Evolutionary conservation across 2,113 vertebrate species (phyloP).

Genomic region (Chloebia gouldiae): DNA sequence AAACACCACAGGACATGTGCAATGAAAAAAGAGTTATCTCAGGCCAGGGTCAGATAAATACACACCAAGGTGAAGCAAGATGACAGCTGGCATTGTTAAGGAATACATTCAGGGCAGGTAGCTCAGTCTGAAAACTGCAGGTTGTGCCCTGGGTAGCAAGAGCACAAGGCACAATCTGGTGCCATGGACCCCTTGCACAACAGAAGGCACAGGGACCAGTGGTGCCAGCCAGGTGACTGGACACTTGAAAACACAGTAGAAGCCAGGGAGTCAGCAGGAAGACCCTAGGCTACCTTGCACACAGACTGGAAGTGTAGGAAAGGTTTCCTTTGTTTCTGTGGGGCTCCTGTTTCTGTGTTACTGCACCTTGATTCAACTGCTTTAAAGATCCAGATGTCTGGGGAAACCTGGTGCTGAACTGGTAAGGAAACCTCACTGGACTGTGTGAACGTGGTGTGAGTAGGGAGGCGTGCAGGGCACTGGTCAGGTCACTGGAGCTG

Average conservation of each 20-base stretch:
- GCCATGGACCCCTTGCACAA: fast-evolving
- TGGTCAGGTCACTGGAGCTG: background rate
- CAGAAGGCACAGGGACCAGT: background rate
- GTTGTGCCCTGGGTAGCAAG: background rate
- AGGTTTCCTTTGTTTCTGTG: background rate
- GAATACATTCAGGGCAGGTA: background rate
- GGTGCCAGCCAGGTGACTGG: background rate
- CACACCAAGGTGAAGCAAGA: background rate
- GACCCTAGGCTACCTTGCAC: background rate
- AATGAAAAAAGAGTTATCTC: background rate
- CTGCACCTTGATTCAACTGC: background rate
- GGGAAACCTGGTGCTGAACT: background rate
- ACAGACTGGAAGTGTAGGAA: background rate
- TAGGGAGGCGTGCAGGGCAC: background rate
- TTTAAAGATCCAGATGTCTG: background rate
- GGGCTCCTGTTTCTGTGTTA: background rate
- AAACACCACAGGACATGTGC: fast-evolving
- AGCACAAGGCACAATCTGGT: background rate
- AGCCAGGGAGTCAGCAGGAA: background rate
- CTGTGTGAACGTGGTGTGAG: background rate
- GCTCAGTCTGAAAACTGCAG: background rate
- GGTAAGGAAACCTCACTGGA: background rate
- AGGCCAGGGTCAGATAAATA: background rate
- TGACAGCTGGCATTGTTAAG: background rate
- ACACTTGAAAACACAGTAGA: background rate